A percentile compares a stretch with the other conserved stretches of the same genome.
These are phyloP conservation scores for Girardia tigrina DNA, from an alignment of 2,888 invertebrate genomes.

Conservation along the genomic window DNA sequence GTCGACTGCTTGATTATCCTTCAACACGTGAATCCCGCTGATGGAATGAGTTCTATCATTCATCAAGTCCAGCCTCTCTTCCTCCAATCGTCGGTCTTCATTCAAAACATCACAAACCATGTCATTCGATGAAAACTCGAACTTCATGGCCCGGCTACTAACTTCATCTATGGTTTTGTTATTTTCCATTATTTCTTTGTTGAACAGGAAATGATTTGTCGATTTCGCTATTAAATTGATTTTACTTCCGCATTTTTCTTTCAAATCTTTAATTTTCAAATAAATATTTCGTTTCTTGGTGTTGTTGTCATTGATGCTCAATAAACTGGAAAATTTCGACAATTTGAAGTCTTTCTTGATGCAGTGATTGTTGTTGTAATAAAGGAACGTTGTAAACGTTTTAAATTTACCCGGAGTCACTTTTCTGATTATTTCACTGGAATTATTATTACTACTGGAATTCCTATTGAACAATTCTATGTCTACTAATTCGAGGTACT, in stretches of 20 bases:
- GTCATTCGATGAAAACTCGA: background rate
- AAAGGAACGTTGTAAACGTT: background rate
- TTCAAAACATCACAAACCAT: too few relatives aligned
- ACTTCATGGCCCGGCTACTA: background rate
- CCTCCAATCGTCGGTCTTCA: too few relatives aligned
- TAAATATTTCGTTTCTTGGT: background rate
- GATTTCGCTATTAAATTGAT: background rate
- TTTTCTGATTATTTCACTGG: background rate
- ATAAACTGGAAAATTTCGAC: background rate
- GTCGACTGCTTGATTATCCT: background rate
- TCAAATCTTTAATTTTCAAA: slow-evolving; percentile 11
- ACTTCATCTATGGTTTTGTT: background rate
- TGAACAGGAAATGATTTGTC: background rate
- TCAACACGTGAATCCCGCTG: background rate
- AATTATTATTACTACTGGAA: background rate
- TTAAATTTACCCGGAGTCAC: background rate
- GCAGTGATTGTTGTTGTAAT: background rate
- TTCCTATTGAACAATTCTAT: background rate
- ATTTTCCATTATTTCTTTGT: background rate
- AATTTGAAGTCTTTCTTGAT: background rate
- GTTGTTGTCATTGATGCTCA: background rate
- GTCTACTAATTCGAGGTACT: background rate
- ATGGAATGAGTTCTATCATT: background rate
- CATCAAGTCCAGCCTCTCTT: background rate
- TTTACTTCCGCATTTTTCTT: background rate